phyloP scores from a whole-genome alignment of 2,888 invertebrate species.

The Nezara viridula region DNA sequence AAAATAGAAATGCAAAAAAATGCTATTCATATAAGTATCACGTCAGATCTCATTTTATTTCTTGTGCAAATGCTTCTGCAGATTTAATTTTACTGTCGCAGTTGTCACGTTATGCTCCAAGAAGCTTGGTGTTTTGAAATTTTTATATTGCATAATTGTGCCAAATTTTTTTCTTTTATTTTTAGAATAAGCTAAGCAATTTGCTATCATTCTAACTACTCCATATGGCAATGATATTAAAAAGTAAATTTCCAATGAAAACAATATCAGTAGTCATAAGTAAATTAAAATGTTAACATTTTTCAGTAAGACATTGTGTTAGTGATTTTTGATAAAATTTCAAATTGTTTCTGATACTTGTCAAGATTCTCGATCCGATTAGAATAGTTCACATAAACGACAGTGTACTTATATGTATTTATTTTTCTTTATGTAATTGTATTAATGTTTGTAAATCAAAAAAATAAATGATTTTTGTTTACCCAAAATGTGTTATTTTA shows the following conservation, averaged over 20 bases:
- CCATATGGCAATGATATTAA: not conserved
- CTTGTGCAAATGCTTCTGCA: not conserved
- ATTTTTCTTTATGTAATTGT: conserved; percentile 21
- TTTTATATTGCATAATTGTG: not conserved
- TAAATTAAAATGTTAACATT: not conserved
- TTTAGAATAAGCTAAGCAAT: not conserved
- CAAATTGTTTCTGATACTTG: not conserved
- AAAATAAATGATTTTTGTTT: conserved; percentile 18
- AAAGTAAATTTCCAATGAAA: not conserved
- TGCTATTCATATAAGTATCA: not conserved
- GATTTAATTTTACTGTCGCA: not conserved
- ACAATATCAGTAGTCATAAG: not conserved
- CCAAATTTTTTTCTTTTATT: not conserved
- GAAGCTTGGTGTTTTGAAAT: not conserved
- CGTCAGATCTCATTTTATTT: not conserved
- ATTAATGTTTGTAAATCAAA: not conserved
- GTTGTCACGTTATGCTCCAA: not conserved
- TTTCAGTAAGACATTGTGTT: not conserved
- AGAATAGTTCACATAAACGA: not conserved
- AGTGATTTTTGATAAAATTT: not conserved
- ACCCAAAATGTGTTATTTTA: conserved; percentile 7
- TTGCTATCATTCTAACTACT: not conserved
- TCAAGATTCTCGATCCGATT: not conserved
- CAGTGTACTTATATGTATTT: conserved; percentile 19
- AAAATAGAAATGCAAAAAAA: not conserved